phyloP scores from a whole-genome alignment of 2,113 vertebrate species.

The Heloderma charlesbogerti region DNA sequence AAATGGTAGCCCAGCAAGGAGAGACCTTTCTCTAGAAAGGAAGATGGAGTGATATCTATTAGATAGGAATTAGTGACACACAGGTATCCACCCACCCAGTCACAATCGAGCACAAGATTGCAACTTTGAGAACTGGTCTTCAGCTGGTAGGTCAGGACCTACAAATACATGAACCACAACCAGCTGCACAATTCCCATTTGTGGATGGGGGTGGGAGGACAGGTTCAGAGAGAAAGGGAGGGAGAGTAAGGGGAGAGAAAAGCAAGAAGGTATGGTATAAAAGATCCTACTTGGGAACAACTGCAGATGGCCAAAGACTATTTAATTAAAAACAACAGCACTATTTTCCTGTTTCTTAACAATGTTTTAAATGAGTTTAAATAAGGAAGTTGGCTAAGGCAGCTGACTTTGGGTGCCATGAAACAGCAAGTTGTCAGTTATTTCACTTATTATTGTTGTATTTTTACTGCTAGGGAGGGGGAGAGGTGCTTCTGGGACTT shows the following conservation, averaged over 20 bases:
- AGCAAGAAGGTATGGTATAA: too few species aligned
- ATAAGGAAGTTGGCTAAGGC: not conserved
- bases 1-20: conserved; percentile 84
- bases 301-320: not conserved
- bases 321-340: too few species aligned
- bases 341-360: not conserved
- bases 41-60: not conserved
- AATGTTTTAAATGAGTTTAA: not conserved
- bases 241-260: too few species aligned
- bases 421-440: not conserved
- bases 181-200: too few species aligned
- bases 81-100: not conserved
- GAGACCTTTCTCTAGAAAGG: conserved; percentile 77
- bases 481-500: not conserved
- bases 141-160: too few species aligned
- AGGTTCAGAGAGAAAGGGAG: too few species aligned
- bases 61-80: not conserved
- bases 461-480: not conserved
- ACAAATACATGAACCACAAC: too few species aligned
- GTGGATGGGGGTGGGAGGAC: too few species aligned
- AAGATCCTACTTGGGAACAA: not conserved
- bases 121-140: too few species aligned
- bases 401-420: not conserved
- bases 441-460: not conserved
- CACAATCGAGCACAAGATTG: too few species aligned